Conservation (phyloP, 2,888 invertebrate species). For the Philonicus albiceps region DNA sequence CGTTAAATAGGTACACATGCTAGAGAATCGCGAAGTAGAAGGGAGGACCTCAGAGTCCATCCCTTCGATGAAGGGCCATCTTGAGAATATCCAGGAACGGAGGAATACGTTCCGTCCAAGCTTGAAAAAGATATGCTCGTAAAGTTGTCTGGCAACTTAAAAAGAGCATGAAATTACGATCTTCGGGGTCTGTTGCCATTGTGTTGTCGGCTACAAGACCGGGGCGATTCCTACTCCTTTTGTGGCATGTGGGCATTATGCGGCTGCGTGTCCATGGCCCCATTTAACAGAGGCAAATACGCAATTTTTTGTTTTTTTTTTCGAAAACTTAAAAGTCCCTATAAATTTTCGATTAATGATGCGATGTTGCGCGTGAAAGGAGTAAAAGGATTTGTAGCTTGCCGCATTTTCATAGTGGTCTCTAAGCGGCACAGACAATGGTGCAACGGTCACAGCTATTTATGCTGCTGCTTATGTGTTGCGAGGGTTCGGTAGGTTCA, state of each 20-base stretch:
- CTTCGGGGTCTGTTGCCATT: slow-evolving; percentile 11
- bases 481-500: not conserved
- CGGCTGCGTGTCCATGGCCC: slow-evolving; percentile 27
- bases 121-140: slow-evolving; percentile 49
- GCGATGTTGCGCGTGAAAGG: not conserved
- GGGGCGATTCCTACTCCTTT: slow-evolving; percentile 6
- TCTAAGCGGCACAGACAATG: not conserved
- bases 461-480: not conserved
- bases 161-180: slow-evolving; percentile 49
- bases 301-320: too few relatives aligned
- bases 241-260: slow-evolving; percentile 21
- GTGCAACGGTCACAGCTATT: not conserved
- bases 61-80: not conserved
- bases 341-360: slow-evolving; percentile 47
- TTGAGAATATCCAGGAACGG: slow-evolving; percentile 34
- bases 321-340: slow-evolving; percentile 29
- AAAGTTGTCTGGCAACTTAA: slow-evolving; percentile 55
- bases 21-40: not conserved
- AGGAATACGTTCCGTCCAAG: slow-evolving; percentile 37
- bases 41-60: not conserved
- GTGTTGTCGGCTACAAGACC: slow-evolving; percentile 23
- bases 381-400: not conserved
- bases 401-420: not conserved
- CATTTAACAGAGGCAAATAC: slow-evolving; percentile 41
- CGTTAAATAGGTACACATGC: not conserved